These are phyloP conservation scores for Diachrysia chrysitis DNA, from an alignment of 2,888 invertebrate genomes.

Conservation along the genomic window DNA sequence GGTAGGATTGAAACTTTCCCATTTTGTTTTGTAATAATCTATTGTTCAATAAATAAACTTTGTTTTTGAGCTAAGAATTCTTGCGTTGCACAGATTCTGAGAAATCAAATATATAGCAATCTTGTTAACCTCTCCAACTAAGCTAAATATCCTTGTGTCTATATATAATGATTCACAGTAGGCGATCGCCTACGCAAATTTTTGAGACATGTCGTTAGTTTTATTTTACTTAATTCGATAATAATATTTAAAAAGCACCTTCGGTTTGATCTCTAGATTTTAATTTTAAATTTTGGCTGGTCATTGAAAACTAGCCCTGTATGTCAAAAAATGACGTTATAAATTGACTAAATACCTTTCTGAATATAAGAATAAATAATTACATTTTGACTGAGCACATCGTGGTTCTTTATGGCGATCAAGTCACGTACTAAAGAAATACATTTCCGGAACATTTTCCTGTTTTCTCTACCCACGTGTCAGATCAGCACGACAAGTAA, in stretches of 20 bases:
- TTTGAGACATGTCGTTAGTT: too few species aligned
- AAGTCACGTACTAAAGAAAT: conserved; percentile 1
- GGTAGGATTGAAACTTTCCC: conserved; percentile 38
- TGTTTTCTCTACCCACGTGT: neutral
- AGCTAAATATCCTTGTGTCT: too few species aligned
- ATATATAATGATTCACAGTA: too few species aligned
- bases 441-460: conserved; percentile 3
- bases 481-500: neutral
- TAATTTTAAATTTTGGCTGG: too few species aligned
- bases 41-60: conserved; percentile 3
- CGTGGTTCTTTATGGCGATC: neutral
- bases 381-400: neutral
- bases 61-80: neutral
- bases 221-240: too few species aligned
- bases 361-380: neutral
- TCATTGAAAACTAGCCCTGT: too few species aligned
- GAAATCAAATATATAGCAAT: too few species aligned
- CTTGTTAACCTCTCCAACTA: too few species aligned
- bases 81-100: neutral
- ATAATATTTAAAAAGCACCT: too few species aligned
- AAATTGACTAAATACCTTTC: neutral
- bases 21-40: conserved; percentile 20
- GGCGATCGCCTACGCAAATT: too few species aligned
- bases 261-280: too few species aligned
- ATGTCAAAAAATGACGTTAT: too few species aligned